Base-by-base conservation (phyloP, 1,140 invertebrate genomes). In the Schlechtendalia chinensis region DNA sequence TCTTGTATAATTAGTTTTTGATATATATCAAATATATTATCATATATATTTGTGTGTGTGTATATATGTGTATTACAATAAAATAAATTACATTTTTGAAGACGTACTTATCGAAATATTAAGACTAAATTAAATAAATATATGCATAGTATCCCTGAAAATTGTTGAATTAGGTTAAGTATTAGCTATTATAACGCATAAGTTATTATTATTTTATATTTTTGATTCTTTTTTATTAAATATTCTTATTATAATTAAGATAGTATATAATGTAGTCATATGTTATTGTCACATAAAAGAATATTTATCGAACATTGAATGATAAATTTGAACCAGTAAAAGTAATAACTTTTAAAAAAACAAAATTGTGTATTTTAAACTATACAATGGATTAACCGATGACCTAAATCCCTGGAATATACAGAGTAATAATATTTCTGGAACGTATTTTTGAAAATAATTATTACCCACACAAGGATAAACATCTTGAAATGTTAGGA, bases 381-480 rank as follows among this genome's bases (percentile, higher is more conserved):
- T 45, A 16, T 24, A 47, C 32, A 67, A 67, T 39, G 19, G 39
- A 67, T 22, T 24, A 47, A 69, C 22, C 22, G 12, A 69, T 47
- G 65, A 69, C n/a, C 39, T 47, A 24, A 2, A 69, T 69, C 4
- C 16, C 32, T 47, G 39, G n/a, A 47, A 6, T 47, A 24, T 16
- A n/a, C 24, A 11, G 22, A 71, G 8, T 19, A 11, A 27, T 19
- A 71, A 50, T 53, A 19, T 29, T 54, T 5, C 69, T 72, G 47
- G 50, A 72, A 29, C 27, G 47, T 72, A 29, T 72, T 54, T 54
- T 54, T 54, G 17, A 54, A 72, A 72, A 72, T 54, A 54, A 54
- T 72, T 72, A 54, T 72, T 47, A 54, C 17, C 47, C 29, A 72
- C 47, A 54, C 47, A 29, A 72, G 53, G 47, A 59, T 59, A 77